Percentiles rank a stretch among this genome's conserved stretches.
phyloP scores from a whole-genome alignment of 2,113 vertebrate genomes.

The Pomatostomus ruficeps region DNA sequence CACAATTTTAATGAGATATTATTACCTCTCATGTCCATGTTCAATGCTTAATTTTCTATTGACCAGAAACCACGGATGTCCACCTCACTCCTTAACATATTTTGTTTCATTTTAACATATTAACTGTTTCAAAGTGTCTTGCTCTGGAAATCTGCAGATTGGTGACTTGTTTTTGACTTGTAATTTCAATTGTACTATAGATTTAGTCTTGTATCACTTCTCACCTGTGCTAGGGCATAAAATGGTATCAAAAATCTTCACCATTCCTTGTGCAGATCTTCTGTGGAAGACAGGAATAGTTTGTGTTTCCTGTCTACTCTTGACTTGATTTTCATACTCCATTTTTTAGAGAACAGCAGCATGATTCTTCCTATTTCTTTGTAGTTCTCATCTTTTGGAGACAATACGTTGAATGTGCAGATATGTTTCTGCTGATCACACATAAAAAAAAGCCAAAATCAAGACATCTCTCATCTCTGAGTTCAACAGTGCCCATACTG shows the following conservation, averaged over 20 bases:
- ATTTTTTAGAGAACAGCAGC: neutral
- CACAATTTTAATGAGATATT: neutral
- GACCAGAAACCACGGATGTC: neutral
- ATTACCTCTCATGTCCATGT: neutral
- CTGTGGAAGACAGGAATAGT: neutral
- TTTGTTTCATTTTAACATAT: neutral
- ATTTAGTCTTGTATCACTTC: neutral
- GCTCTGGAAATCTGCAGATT: neutral
- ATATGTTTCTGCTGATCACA: neutral
- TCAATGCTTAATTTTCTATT: neutral
- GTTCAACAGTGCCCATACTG: neutral
- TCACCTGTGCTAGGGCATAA: neutral
- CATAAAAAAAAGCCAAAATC: neutral
- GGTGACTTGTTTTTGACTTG: neutral
- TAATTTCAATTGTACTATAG: neutral
- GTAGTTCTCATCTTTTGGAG: neutral
- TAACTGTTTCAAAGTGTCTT: neutral
- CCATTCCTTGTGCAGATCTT: neutral
- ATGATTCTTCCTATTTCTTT: neutral
- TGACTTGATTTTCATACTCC: neutral
- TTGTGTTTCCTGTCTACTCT: neutral
- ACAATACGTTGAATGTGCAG: neutral
- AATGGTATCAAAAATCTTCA: neutral
- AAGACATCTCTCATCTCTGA: neutral
- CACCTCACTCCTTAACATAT: neutral